Percentiles rank a stretch among this genome's conserved stretches.
Conservation (phyloP, 2,888 invertebrate genomes). For the Gymnoscelis rufifasciata region DNA sequence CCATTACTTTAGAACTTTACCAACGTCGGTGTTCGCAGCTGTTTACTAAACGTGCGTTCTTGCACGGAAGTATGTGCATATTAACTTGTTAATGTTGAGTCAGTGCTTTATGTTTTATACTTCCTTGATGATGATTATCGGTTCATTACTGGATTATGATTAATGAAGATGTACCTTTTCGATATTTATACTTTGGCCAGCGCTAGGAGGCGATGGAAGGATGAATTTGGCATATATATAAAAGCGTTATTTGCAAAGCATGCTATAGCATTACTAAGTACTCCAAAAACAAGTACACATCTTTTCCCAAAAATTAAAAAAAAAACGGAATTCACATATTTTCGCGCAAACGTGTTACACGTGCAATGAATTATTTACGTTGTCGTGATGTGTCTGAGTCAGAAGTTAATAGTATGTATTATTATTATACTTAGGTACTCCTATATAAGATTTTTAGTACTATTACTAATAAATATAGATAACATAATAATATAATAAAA, state of each 20-base stretch:
- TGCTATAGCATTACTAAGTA: neutral
- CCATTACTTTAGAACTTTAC: constrained; percentile 1
- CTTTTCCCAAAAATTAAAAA: too few relatives aligned
- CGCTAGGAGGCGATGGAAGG: too few relatives aligned
- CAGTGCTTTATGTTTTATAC: constrained; percentile 1
- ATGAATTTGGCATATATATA: too few relatives aligned
- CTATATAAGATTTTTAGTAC: too few relatives aligned
- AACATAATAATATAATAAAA: too few relatives aligned
- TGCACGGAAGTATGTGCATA: constrained; percentile 1
- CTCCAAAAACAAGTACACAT: too few relatives aligned
- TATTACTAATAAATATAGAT: too few relatives aligned
- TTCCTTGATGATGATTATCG: neutral
- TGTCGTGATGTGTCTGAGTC: constrained; percentile 3
- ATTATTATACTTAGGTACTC: neutral
- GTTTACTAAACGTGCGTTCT: neutral
- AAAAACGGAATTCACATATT: too few relatives aligned
- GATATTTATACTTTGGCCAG: too few relatives aligned
- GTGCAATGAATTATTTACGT: constrained; percentile 6
- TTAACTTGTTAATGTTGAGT: constrained; percentile 1
- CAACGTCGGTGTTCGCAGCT: constrained; percentile 10
- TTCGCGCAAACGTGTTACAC: neutral
- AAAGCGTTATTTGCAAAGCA: too few relatives aligned
- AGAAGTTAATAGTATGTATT: neutral
- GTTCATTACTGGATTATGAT: neutral
- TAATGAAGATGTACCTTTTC: too few relatives aligned